Evolutionary conservation across 2,797 vertebrate genomes (phyloP).

Genomic region (Sparidentex hasta): DNA sequence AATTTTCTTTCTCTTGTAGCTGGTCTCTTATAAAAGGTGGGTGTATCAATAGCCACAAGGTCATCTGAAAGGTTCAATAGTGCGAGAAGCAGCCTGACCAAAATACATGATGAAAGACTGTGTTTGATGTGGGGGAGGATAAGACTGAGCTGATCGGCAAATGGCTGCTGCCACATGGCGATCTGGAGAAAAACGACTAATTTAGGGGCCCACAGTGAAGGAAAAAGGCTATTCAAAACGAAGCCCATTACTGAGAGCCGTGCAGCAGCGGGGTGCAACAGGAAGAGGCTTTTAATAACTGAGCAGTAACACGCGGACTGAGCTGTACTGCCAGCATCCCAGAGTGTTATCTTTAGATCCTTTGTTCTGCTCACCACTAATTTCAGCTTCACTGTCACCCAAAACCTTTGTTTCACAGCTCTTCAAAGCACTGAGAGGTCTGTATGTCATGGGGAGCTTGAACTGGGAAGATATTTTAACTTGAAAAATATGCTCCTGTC

Average conservation of each 20-base stretch:
- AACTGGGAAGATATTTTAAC: conserved; percentile 14
- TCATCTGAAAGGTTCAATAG: conserved; percentile 14
- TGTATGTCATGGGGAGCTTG: conserved; percentile 11
- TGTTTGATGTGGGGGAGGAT: conserved; percentile 23
- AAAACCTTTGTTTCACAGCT: conserved; percentile 25
- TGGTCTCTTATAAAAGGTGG: conserved; percentile 2
- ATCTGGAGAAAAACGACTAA: conserved; percentile 34
- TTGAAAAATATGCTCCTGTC: conserved; percentile 16
- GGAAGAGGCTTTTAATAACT: conserved; percentile 35
- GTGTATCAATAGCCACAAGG: conserved; percentile 16
- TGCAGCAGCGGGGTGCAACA: background rate
- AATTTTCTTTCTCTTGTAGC: conserved; percentile 9
- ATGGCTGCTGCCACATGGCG: conserved; percentile 18
- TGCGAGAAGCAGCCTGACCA: background rate
- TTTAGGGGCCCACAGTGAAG: conserved; percentile 27
- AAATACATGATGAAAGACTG: conserved; percentile 1
- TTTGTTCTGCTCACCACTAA: conserved; percentile 27
- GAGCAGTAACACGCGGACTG: conserved; percentile 22
- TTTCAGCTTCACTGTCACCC: conserved; percentile 23
- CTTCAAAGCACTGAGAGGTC: conserved; percentile 27
- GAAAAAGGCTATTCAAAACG: conserved; percentile 12
- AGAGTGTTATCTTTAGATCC: conserved; percentile 8
- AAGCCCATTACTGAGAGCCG: conserved; percentile 33
- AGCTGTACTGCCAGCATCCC: conserved; percentile 3
- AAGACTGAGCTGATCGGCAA: conserved; percentile 28